These are phyloP conservation scores for Chironomus tepperi DNA, from an alignment of 1,140 invertebrate species.

Conservation along the genomic window DNA sequence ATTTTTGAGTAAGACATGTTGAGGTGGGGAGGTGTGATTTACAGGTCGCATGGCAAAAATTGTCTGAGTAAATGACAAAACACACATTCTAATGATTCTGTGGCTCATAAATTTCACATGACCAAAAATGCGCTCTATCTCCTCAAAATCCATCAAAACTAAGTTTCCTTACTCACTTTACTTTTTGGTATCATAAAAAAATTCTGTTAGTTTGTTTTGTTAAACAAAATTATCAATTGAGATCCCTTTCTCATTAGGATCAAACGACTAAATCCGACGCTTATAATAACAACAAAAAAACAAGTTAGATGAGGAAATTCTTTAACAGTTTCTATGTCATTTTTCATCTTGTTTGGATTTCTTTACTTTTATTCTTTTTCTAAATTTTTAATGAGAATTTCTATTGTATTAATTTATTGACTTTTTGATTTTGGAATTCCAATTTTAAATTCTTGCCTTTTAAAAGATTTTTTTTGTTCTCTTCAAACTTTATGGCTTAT, in stretches of 20 bases:
- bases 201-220: neutral
- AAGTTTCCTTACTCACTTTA: no score
- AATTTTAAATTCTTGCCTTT: neutral
- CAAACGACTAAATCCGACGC: neutral
- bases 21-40: no score
- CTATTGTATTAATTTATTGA: neutral
- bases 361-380: neutral
- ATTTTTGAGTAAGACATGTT: no score
- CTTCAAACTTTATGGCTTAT: neutral
- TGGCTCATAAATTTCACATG: no score
- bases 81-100: no score
- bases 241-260: slow-evolving; percentile 10
- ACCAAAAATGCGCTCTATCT: no score
- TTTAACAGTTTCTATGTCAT: neutral
- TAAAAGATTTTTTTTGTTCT: neutral
- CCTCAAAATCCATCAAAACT: no score
- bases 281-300: neutral
- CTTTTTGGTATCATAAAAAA: no score
- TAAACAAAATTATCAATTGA: slow-evolving; percentile 10
- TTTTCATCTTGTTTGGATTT: neutral
- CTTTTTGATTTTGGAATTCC: neutral
- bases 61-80: no score
- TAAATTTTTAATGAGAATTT: neutral
- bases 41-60: no score
- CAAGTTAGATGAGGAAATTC: neutral